Evolutionary conservation across 2,888 invertebrate species (phyloP).

Genomic region (Drosophila phalerata): DNA sequence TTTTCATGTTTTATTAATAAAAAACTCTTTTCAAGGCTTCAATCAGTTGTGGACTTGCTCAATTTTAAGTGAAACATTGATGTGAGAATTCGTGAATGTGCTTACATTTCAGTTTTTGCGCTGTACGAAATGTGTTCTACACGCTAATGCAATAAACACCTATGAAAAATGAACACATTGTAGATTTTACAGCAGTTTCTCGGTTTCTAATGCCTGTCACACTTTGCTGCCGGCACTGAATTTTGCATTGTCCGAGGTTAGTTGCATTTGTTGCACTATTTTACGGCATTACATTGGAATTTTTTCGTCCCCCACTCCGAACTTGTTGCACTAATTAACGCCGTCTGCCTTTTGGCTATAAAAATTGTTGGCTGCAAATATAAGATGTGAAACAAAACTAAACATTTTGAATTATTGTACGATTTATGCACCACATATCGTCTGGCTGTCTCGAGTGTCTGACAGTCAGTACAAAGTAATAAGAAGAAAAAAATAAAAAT

Average conservation of each 20-base stretch:
- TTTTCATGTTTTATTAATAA: neutral
- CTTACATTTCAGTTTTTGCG: constrained; percentile 1
- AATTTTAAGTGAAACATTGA: neutral
- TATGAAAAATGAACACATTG: constrained; percentile 23
- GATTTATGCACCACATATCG: constrained; percentile 43
- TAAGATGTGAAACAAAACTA: constrained; percentile 44
- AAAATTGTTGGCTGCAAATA: constrained; percentile 31
- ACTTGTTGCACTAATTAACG: constrained; percentile 57
- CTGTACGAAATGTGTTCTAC: constrained; percentile 3
- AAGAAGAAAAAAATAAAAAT: neutral
- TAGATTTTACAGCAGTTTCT: constrained; percentile 22
- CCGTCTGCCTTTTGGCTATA: constrained; percentile 46
- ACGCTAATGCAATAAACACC: constrained; percentile 17
- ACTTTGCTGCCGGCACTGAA: constrained; percentile 30
- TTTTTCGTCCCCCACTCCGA: constrained; percentile 13
- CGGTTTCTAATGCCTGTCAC: constrained; percentile 9
- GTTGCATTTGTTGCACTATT: constrained; percentile 49
- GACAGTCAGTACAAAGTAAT: constrained; percentile 8
- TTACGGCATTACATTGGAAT: constrained; percentile 32
- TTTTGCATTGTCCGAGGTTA: constrained; percentile 69
- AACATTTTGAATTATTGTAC: constrained; percentile 25
- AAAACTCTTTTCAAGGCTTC: neutral
- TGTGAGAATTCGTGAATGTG: neutral
- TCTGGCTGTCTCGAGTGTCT: constrained; percentile 53
- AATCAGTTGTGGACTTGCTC: neutral